Base-by-base conservation (phyloP, 2,888 invertebrate species). In the Troides aeacus region DNA sequence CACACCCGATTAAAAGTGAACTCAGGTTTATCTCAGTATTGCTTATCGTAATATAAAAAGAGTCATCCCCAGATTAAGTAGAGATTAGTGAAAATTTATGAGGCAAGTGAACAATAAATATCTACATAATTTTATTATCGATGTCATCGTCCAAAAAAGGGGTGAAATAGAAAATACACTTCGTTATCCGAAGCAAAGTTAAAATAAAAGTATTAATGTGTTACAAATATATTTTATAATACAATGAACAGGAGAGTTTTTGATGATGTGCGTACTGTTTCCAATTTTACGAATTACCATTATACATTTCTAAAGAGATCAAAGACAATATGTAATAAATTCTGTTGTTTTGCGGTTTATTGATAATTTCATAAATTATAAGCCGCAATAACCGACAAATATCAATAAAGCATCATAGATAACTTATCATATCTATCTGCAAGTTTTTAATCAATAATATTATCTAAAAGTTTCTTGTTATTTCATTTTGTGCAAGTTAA, bases 51-150 rank as follows among this genome's bases (percentile, higher is more conserved):
- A 74, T 75, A 71, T 74, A 79, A 76, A 77, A 75, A 58, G 64
- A 68, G 76, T 76, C 80, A 81, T 79, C 75, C 77, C 69, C 71
- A 76, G 81, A 79, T 82, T 83, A 85, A 65, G 71, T 64, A 61
- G 69, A 46, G 80, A 80, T 86, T 82, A 84, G 58, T 68, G 71
- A 72, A 78, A 76, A 80, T 83, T 81, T 79, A 80, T 72, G 72
- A 77, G 73, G 72, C 74, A 73, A 77, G 75, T 76, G 72, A 70
- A 69, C 75, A 78, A 81, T 81, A 80, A 78, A 80, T 75, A 74
- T 73, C 60, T 50, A 63, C 59, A 69, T 70, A 70, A 72, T 66
- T 69, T 68, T 62, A 46, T 66, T 57, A 8, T 42, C 18, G 53
- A 50, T 36, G 62, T 67, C 42, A 61, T 65, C 57, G 21, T 36